Percentiles rank a stretch among this genome's conserved stretches.
Evolutionary conservation across 2,888 invertebrate genomes (phyloP).

Genomic region (Ophioninae sp.): DNA sequence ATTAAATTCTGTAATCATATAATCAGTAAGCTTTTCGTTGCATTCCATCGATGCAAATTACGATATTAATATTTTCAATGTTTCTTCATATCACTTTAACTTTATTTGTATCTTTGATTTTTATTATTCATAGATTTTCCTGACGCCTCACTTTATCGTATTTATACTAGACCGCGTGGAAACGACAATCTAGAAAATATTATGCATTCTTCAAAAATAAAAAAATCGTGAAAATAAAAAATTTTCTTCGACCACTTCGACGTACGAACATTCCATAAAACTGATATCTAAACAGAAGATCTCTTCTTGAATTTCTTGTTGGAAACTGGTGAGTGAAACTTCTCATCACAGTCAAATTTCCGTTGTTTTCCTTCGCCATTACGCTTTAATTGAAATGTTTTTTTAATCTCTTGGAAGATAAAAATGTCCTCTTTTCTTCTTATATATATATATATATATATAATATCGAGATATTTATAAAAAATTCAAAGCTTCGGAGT

Average conservation of each 20-base stretch:
- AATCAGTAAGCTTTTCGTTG: no score
- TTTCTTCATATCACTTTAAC: no score
- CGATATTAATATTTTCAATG: no score
- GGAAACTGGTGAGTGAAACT: background rate
- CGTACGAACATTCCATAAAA: background rate
- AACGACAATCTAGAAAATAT: background rate
- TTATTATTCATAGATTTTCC: no score
- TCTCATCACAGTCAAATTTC: background rate
- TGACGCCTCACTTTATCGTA: no score
- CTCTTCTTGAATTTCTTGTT: background rate
- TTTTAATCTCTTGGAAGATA: background rate
- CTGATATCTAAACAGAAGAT: background rate
- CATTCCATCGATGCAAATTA: no score
- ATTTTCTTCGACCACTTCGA: background rate
- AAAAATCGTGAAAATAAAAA: background rate
- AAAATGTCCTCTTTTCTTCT: background rate
- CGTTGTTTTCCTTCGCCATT: background rate
- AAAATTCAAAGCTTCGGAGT: slow-evolving; percentile 30
- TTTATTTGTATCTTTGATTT: no score
- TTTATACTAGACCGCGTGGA: background rate
- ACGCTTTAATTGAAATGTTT: background rate
- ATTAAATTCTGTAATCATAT: no score
- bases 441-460: background rate
- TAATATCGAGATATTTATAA: slow-evolving; percentile 37
- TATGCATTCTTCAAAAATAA: background rate